phyloP scores from a whole-genome alignment of 2,113 vertebrate genomes.

The Nipponia nippon region DNA sequence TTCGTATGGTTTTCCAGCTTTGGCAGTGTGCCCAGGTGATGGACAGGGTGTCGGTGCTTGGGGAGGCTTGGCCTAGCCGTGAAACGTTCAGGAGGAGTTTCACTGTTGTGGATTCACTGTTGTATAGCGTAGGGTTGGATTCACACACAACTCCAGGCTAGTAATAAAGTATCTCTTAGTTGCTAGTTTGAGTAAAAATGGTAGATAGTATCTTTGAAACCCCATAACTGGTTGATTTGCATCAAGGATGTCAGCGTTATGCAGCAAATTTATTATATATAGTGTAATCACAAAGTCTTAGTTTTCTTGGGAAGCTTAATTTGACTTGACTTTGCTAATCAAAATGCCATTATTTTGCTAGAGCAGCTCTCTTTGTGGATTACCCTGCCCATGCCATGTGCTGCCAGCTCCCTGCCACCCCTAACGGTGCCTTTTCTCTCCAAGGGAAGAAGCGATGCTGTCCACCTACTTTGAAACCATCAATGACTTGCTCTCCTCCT shows the following conservation, averaged over 20 bases:
- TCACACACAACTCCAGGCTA: background rate
- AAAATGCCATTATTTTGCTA: background rate
- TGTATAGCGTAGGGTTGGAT: background rate
- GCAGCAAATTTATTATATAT: background rate
- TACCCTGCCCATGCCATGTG: accelerated
- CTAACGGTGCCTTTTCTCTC: constrained; percentile 68
- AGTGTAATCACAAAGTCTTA: background rate
- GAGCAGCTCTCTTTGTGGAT: background rate
- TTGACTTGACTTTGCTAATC: accelerated
- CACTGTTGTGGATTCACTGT: background rate
- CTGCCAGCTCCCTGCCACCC: background rate
- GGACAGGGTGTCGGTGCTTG: background rate
- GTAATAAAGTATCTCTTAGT: background rate
- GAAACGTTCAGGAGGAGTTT: background rate
- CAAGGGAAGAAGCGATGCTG: constrained; percentile 95
- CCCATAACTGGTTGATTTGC: background rate
- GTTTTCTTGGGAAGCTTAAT: background rate
- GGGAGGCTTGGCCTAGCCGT: background rate
- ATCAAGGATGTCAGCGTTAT: background rate
- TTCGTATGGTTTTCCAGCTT: background rate
- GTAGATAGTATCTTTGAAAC: background rate
- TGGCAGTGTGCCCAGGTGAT: no score
- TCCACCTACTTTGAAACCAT: constrained; percentile 97
- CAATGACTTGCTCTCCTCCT: constrained; percentile 93
- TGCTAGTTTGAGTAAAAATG: background rate